These are phyloP conservation scores for Diuraphis noxia DNA, from an alignment of 1,140 invertebrate species.

Conservation along the genomic window DNA sequence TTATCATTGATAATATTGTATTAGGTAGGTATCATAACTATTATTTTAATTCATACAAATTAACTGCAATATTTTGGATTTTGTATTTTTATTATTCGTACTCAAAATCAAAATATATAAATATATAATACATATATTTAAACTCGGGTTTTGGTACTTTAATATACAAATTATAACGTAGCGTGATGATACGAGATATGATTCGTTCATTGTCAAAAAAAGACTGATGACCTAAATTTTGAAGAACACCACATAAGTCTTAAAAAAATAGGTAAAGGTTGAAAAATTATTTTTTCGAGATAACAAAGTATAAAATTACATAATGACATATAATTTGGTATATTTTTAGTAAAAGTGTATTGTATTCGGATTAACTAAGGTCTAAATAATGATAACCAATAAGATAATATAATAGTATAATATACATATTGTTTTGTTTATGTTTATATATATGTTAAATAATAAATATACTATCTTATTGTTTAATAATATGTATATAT, in stretches of 20 bases:
- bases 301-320: not conserved
- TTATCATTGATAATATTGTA: too few relatives aligned
- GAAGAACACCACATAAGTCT: not conserved
- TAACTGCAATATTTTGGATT: not conserved
- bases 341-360: not conserved
- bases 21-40: not conserved
- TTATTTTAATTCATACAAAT: not conserved
- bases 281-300: not conserved
- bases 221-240: slow-evolving; percentile 23
- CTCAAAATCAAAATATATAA: not conserved
- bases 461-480: not conserved
- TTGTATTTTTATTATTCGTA: not conserved
- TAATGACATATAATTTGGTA: not conserved
- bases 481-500: not conserved
- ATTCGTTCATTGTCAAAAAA: not conserved
- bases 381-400: not conserved
- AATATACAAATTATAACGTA: not conserved
- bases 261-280: not conserved
- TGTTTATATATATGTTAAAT: too few relatives aligned
- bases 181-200: slow-evolving; percentile 24
- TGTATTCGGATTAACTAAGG: not conserved
- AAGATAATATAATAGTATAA: too few relatives aligned
- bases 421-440: not conserved
- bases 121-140: not conserved
- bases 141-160: not conserved